Base-by-base conservation (phyloP, 2,888 invertebrate species). In the Dromius quadrimaculatus region DNA sequence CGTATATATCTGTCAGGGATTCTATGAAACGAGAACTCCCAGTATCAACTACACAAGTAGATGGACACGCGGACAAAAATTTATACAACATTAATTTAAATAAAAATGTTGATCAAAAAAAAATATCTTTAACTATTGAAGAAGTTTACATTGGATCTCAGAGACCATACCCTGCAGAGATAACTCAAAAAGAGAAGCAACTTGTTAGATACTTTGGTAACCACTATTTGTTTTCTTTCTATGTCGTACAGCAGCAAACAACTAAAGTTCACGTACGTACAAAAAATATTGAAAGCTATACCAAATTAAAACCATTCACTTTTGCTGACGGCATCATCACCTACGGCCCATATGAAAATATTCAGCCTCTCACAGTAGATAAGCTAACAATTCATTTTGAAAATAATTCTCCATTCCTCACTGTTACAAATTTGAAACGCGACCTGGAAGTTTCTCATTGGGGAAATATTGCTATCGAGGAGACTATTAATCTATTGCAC, bases 391-490 rank as follows among this genome's bases (percentile, higher is more conserved):
- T 98, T 32, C 99, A 99, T 82, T 98, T 92, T 80, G 98, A 98
- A 83, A 99, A 98, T 82, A 97, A 97, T 81, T 88, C 93, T 38
- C 97, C 98, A 23, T 99, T 99, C 83, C 84, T 99, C 74, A 94
- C 95, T n/a, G 95, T 98, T 0, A 93, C 93, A 0, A 87, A 88
- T 47, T 82, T 99, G 75, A 92, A 94, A 76, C 88, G 99, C 57
- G 84, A 89, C 0, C 92, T 99, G 77, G 98, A 99, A 84, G 90
- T 99, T 1, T 99, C 98, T 0, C 98, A 99, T 81, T 99, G 99
- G 99, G 98, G 98, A 5, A 98, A 98, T 79, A 94, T 99, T 77
- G 98, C 98, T 17, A 88, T 99, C 0, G 97, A 98, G 81, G 99
- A 99, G 81, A 90, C 92, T 4, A 89, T 98, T 75, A 95, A 97